These are phyloP conservation scores for Rhagologus leucostigma DNA, from an alignment of 2,113 vertebrate genomes.

Conservation along the genomic window DNA sequence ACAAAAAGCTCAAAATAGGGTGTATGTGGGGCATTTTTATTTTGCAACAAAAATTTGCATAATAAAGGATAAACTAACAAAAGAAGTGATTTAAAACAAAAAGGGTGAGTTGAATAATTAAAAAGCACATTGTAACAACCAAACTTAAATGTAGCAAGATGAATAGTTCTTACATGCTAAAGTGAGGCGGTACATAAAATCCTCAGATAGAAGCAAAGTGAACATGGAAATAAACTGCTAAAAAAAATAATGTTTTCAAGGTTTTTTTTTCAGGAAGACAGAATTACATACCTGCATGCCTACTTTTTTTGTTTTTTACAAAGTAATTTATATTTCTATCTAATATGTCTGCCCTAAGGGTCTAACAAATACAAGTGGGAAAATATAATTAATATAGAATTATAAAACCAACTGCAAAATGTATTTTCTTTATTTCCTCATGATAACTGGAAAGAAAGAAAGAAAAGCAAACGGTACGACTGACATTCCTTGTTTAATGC, in stretches of 20 bases:
- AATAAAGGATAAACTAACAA: slow-evolving; percentile 41
- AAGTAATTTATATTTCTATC: slow-evolving; percentile 2
- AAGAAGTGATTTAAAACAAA: slow-evolving; percentile 48
- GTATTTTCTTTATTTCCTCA: slow-evolving; percentile 48
- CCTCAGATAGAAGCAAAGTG: slow-evolving; percentile 2
- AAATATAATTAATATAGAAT: slow-evolving; percentile 7
- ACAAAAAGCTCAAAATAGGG: slow-evolving; percentile 10
- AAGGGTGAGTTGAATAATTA: slow-evolving; percentile 50
- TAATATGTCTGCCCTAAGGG: not conserved
- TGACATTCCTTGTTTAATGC: slow-evolving; percentile 74
- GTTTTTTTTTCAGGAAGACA: not conserved
- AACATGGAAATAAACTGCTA: slow-evolving; percentile 14
- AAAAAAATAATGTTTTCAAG: not conserved
- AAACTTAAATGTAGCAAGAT: slow-evolving; percentile 39
- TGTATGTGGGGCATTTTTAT: slow-evolving; percentile 44
- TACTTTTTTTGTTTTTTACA: not conserved
- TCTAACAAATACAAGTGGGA: not conserved
- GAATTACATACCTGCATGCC: not conserved
- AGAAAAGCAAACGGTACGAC: slow-evolving; percentile 27
- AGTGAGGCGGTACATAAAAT: slow-evolving; percentile 4
- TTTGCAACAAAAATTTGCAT: slow-evolving; percentile 26
- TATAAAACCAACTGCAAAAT: slow-evolving; percentile 19
- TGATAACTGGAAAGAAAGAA: slow-evolving; percentile 31
- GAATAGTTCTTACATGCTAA: slow-evolving; percentile 9
- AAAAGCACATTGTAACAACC: slow-evolving; percentile 40